Percentiles rank a stretch among this genome's conserved stretches.
Evolutionary conservation across 2,113 vertebrate genomes (phyloP).

Genomic region (Mus spicilegus): DNA sequence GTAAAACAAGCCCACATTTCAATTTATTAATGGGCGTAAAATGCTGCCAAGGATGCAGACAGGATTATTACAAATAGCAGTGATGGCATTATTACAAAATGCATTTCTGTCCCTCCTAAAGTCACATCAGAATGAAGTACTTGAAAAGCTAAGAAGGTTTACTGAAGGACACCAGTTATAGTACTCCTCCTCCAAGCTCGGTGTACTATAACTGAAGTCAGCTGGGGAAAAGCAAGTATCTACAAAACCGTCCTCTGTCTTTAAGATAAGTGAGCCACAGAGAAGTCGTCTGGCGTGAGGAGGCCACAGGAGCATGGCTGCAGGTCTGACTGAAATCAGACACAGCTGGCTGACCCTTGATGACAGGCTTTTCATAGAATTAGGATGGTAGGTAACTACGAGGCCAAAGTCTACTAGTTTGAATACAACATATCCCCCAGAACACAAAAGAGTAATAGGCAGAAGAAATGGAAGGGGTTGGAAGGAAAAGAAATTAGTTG

Average conservation of each 20-base stretch:
- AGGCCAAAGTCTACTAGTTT: neutral
- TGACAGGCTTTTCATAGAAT: neutral
- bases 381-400: neutral
- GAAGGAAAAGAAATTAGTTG: neutral
- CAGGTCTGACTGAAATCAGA: neutral
- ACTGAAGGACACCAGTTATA: neutral
- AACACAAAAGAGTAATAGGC: neutral
- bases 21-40: neutral
- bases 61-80: neutral
- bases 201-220: neutral
- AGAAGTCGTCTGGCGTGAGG: neutral
- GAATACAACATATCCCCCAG: neutral
- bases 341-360: neutral
- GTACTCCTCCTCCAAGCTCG: neutral
- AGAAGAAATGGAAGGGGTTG: neutral
- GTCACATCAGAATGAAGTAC: neutral
- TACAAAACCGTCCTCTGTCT: neutral
- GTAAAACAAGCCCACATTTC: neutral
- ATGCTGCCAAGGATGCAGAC: neutral
- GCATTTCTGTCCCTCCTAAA: neutral
- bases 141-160: neutral
- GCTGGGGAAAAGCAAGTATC: neutral
- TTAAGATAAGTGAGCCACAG: neutral
- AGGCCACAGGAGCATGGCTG: neutral
- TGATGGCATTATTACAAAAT: neutral